Percentiles rank a stretch among this genome's conserved stretches.
These are phyloP conservation scores for Parotocinclus haroldoi DNA, from an alignment of 2,797 vertebrate species.

Conservation along the genomic window DNA sequence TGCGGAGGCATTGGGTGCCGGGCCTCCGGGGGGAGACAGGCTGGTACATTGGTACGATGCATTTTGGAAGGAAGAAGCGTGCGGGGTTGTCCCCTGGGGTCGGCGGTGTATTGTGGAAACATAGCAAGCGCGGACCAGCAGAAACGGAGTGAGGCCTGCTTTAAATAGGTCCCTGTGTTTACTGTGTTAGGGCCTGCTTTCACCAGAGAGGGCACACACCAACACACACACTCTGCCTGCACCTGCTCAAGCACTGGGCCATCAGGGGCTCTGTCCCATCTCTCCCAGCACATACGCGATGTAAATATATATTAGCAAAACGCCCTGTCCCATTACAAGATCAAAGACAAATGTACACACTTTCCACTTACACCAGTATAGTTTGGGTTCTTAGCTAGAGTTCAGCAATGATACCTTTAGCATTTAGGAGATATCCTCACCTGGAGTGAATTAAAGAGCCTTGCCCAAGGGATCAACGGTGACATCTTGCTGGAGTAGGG, in stretches of 20 bases:
- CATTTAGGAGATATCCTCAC: too few species aligned
- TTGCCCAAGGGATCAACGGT: too few species aligned
- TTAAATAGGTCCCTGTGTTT: conserved; percentile 57
- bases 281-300: conserved; percentile 17
- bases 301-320: conserved; percentile 16
- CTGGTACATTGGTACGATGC: conserved; percentile 31
- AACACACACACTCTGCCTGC: conserved; percentile 34
- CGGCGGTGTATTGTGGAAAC: conserved; percentile 51
- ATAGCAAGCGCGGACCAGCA: conserved; percentile 40
- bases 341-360: conserved; percentile 1
- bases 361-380: too few species aligned
- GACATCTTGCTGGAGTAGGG: too few species aligned
- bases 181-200: conserved; percentile 45
- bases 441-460: too few species aligned
- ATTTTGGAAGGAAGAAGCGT: conserved; percentile 12
- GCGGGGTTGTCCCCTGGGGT: conserved; percentile 24
- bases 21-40: conserved; percentile 31
- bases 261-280: conserved; percentile 47
- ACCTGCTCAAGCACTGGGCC: conserved; percentile 50
- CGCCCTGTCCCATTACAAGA: background rate
- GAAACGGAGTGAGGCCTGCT: conserved; percentile 44
- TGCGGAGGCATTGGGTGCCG: conserved; percentile 46
- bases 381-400: too few species aligned
- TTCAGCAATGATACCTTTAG: too few species aligned
- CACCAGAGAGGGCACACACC: conserved; percentile 31